Evolutionary conservation across 2,113 vertebrate genomes (phyloP).

Genomic region (Nesoenas mayeri): DNA sequence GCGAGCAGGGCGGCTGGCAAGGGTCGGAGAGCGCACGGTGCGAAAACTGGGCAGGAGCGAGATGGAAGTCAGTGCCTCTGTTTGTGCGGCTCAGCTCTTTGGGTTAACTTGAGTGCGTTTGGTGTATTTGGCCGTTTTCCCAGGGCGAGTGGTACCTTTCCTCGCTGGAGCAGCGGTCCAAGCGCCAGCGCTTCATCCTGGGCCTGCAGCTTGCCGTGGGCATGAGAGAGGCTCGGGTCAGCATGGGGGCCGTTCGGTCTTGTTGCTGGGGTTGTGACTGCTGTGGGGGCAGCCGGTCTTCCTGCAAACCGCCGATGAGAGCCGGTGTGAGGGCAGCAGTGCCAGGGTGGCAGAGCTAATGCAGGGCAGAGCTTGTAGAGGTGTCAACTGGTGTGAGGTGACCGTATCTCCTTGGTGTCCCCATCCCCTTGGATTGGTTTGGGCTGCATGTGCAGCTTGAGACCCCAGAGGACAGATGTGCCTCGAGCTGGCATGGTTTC

Average conservation of each 20-base stretch:
- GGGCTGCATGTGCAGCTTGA: not conserved
- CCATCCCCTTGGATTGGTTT: not conserved
- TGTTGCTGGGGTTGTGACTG: not conserved
- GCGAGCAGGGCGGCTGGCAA: not conserved
- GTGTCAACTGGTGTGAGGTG: not conserved
- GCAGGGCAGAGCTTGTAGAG: not conserved
- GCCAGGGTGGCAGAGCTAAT: not conserved
- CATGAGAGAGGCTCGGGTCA: not conserved
- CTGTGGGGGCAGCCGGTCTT: not conserved
- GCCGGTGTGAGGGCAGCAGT: not conserved
- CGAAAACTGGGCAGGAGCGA: not conserved
- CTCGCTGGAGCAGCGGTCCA: accelerated
- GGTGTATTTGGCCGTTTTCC: not conserved
- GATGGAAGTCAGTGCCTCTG: not conserved
- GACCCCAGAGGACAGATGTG: not conserved
- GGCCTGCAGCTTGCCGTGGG: not conserved
- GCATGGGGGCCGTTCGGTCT: accelerated
- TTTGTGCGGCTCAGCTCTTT: not conserved
- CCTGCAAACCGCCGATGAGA: accelerated
- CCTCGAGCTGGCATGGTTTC: not conserved
- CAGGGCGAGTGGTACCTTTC: not conserved
- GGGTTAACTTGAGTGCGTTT: not conserved
- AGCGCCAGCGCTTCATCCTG: not conserved
- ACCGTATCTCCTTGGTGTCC: not conserved
- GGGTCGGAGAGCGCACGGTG: accelerated